phyloP scores from a whole-genome alignment of 2,113 vertebrate genomes.

The Candoia aspera region DNA sequence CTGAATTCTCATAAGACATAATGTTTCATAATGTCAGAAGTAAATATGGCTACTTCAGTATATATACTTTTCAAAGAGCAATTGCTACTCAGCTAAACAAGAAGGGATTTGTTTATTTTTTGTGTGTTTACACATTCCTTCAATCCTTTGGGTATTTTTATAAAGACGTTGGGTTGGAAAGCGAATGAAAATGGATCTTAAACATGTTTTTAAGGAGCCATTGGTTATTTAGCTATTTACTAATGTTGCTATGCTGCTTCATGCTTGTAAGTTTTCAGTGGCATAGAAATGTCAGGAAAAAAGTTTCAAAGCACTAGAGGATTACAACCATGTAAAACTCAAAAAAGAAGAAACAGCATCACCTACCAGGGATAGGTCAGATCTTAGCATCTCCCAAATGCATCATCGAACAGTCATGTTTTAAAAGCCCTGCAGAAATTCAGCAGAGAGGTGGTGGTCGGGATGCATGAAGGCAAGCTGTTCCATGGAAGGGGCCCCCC shows the following conservation, averaged over 20 bases:
- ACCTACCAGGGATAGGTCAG: too few relatives aligned
- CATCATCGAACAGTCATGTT: too few relatives aligned
- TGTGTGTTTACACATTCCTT: background rate
- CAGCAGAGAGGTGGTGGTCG: too few relatives aligned
- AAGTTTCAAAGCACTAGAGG: too few relatives aligned
- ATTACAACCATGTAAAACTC: too few relatives aligned
- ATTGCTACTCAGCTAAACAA: constrained; percentile 11
- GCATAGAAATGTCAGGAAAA: too few relatives aligned
- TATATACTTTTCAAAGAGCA: background rate
- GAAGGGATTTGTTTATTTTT: background rate
- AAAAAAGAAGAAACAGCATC: too few relatives aligned
- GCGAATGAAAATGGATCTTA: background rate
- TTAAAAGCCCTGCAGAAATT: too few relatives aligned
- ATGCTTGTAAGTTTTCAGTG: too few relatives aligned
- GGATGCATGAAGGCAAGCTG: too few relatives aligned
- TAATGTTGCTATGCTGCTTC: background rate
- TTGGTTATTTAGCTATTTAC: background rate
- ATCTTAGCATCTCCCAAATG: too few relatives aligned
- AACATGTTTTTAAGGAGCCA: background rate
- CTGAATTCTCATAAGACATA: background rate
- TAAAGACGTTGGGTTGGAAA: background rate
- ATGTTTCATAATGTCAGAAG: background rate
- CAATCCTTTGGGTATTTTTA: background rate
- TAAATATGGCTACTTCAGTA: background rate
- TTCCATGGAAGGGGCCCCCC: too few relatives aligned